Base-by-base conservation (phyloP, 2,797 vertebrate genomes). In the Myripristis jacobus region DNA sequence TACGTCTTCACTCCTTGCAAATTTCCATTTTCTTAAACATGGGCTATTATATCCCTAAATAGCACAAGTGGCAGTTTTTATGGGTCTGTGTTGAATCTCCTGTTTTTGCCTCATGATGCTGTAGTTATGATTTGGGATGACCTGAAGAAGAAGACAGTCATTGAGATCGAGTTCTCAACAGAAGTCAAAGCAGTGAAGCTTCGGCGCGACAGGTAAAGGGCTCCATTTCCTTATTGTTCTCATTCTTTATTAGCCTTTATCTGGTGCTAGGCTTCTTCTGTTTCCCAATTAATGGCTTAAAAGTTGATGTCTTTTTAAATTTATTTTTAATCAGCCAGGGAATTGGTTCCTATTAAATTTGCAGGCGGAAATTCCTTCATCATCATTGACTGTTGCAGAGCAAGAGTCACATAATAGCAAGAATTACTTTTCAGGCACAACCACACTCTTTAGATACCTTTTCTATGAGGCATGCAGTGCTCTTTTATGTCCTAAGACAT, bases 81-180 rank as follows among this genome's bases (percentile, higher is more conserved):
- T 31, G 29, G 29, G 8, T 4, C 15, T 43, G 38, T 34, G 9
- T 34, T 67, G 16, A 66, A 47, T 16, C 6, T 19, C 62, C 6
- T 36, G 1, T 3, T 11, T 21, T 36, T 55, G n/a, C 38, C 36
- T 16, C 15, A 29, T 52, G 44, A 51, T 55, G 18, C 12, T 73
- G 2, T 21, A 99, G 97, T 99, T 70, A 99, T 99, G 98, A 98
- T 99, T 88, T 99, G 98, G 98, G 98, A 99, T 58, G 97, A 99
- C 87, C 92, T 99, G 86, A 99, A 99, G 92, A 99, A 99, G 94
- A 99, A 99, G 91, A 99, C 98, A 0, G 98, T 99, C 48, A 99
- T 99, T 34, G 97, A 99, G 89, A 98, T 99, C 0, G 98, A 99
- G 84, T 99, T 99, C 92, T 99, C 98, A 7, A 99, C 98, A 22